Conservation (phyloP, 2,797 vertebrate genomes). For the Sebastes oblongus region DNA sequence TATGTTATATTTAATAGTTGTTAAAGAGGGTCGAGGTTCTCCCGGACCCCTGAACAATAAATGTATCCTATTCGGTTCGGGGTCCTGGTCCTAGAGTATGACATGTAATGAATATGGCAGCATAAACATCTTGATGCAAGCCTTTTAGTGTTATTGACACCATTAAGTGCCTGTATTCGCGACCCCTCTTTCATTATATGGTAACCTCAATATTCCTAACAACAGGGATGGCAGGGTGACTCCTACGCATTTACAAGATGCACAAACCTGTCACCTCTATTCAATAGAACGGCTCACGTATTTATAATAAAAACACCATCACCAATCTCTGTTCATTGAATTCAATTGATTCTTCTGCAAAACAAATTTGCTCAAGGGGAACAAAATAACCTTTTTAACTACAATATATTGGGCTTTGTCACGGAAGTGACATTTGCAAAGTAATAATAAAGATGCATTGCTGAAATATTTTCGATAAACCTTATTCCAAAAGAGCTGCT, state of each 20-base stretch:
- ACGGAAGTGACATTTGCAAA: constrained; percentile 11
- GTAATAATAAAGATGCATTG: not conserved
- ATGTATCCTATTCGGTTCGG: not conserved
- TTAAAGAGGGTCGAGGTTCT: not conserved
- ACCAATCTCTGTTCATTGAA: not conserved
- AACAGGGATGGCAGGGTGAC: too few relatives aligned
- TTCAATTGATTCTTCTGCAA: not conserved
- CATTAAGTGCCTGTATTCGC: not conserved
- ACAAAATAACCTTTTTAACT: not conserved
- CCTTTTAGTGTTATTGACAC: not conserved
- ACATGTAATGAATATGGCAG: not conserved
- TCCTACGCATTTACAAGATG: too few relatives aligned
- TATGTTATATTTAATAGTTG: not conserved
- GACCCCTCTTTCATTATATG: not conserved
- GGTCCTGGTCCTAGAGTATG: not conserved
- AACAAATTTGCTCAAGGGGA: not conserved
- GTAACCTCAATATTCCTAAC: not conserved
- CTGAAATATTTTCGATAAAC: not conserved
- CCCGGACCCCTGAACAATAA: not conserved
- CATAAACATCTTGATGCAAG: not conserved
- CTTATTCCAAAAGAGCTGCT: not conserved
- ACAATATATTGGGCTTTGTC: not conserved
- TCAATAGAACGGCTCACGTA: not conserved
- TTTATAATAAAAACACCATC: not conserved
- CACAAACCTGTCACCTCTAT: not conserved